Percentiles rank a stretch among this genome's conserved stretches.
phyloP scores from a whole-genome alignment of 2,888 invertebrate species.

The Ormyrus thymus region DNA sequence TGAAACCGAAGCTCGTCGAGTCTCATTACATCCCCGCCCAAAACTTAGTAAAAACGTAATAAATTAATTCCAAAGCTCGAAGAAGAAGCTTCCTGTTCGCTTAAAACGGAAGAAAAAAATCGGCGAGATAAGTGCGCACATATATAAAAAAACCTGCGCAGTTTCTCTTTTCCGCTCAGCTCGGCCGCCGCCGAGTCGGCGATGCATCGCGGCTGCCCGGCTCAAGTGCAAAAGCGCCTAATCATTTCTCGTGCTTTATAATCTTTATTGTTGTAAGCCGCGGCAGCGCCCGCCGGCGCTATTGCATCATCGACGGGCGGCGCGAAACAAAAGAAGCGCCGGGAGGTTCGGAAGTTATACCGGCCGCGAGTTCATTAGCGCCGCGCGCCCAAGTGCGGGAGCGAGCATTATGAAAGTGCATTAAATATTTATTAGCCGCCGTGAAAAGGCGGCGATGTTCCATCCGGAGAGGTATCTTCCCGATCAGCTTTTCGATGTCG shows the following conservation, averaged over 20 bases:
- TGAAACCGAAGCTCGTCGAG: not conserved
- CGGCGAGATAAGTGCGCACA: conserved; percentile 2
- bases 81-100: not conserved
- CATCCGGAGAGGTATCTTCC: too few species aligned
- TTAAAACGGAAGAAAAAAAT: conserved; percentile 2
- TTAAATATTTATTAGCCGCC: conserved; percentile 53
- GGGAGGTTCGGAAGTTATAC: conserved; percentile 52
- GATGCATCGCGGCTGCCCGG: conserved; percentile 20
- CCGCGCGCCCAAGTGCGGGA: not conserved
- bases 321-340: conserved; percentile 25
- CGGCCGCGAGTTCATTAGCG: conserved; percentile 52
- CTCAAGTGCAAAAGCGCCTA: conserved; percentile 39
- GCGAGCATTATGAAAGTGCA: conserved; percentile 56
- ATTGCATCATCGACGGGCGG: conserved; percentile 20
- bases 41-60: not conserved
- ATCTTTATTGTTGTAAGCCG: conserved; percentile 41
- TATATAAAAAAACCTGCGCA: conserved; percentile 31
- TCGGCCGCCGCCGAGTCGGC: not conserved
- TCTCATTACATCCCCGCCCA: not conserved
- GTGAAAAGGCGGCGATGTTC: too few species aligned
- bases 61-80: conserved; percentile 8
- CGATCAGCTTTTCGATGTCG: too few species aligned
- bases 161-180: conserved; percentile 51
- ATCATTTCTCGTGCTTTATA: conserved; percentile 38
- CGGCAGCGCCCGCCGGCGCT: not conserved